Base-by-base conservation (phyloP, 2,888 invertebrate genomes). In the Atherix ibis region DNA sequence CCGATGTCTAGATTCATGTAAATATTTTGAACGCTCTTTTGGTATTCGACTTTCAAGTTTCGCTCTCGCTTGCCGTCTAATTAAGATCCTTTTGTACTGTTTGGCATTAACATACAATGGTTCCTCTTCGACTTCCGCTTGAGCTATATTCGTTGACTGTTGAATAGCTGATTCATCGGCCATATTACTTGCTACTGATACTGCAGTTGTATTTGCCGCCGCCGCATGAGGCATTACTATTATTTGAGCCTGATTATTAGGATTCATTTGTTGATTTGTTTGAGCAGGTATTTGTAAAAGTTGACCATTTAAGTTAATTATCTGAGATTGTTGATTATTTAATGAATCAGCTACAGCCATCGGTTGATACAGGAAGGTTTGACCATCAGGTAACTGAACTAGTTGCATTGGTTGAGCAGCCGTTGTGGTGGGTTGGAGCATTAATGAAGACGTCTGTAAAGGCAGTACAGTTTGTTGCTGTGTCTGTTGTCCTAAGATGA, bases 31-130 rank as follows among this genome's bases (percentile, higher is more conserved):
- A 56, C 97, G 68, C 56, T 92, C 88, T 64, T 97, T 95, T 3
- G 95, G 92, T 57, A 98, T 95, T 62, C 92, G 83, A 2, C 89
- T 87, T 62, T 97, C 95, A 28, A 98, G 65, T 60, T 88, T 91
- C 3, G 95, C 95, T 32, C 98, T 63, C 0, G 95, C 97, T 48
- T 89, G 88, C 28, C 98, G 66, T 24, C 97, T 67, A 59, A 95
- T 95, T 32, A 98, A 65, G 51, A 98, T 98, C 40, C 95, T 71
- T 54, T 91, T 81, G 64, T 97, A 98, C 57, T 98, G 98, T 51
- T 95, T 84, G 15, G 95, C 95, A 65, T 98, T 98, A 1, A 98
- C 98, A 56, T 97, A 98, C 13, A 98, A 65, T 0, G 97, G 89
- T 50, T 95, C 94, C 53, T 95, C 95, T 54, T 94, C 94, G 0